Conservation (phyloP, 2,113 vertebrate genomes). For the Brienomyrus brachyistius region DNA sequence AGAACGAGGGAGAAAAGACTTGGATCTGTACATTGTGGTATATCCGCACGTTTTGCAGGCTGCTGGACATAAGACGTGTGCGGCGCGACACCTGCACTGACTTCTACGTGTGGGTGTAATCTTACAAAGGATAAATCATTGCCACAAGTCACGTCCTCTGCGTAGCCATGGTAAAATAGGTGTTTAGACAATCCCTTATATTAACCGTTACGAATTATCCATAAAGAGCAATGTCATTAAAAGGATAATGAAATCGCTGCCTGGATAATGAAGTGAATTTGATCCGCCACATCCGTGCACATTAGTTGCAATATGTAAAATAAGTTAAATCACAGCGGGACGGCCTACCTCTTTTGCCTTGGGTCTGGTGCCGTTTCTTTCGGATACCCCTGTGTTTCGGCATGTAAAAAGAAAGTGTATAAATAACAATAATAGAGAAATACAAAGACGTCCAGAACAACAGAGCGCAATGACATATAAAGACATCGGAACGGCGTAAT, state of each 20-base stretch:
- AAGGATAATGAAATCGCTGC: not conserved
- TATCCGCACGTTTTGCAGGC: not conserved
- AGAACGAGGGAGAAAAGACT: constrained; percentile 26
- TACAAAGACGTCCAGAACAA: not conserved
- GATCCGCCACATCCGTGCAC: not conserved
- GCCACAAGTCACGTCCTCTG: not conserved
- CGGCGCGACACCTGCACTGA: not conserved
- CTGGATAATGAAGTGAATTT: not conserved
- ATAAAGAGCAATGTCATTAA: not conserved
- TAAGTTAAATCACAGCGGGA: not conserved
- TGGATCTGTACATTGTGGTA: not conserved
- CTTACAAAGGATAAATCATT: not conserved
- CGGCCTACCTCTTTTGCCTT: constrained; percentile 16
- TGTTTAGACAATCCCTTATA: not conserved
- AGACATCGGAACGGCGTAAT: not conserved
- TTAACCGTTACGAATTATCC: not conserved
- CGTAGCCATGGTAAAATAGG: not conserved
- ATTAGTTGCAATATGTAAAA: not conserved
- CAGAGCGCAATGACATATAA: not conserved
- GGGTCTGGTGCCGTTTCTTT: not conserved
- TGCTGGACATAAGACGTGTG: not conserved
- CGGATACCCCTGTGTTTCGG: constrained; percentile 15
- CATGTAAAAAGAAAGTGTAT: not conserved
- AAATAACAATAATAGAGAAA: not conserved
- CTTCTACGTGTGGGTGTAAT: not conserved